Conservation (phyloP, 2,797 vertebrate genomes). For the Holocentrus rufus region DNA sequence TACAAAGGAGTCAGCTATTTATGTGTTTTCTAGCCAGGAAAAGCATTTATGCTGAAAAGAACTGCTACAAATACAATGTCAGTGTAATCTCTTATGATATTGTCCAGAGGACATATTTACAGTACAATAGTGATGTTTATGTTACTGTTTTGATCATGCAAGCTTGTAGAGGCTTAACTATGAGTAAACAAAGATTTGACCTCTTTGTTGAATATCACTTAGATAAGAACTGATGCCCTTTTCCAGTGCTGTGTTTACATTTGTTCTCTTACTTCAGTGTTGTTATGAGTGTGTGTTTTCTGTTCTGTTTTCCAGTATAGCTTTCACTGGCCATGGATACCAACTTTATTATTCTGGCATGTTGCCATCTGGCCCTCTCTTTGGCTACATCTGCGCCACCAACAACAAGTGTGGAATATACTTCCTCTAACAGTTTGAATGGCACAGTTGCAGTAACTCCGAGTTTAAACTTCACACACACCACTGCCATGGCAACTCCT, state of each 20-base stretch:
- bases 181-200: background rate
- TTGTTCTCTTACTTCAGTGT: background rate
- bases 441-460: background rate
- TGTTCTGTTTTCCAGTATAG: conserved; percentile 30
- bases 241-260: background rate
- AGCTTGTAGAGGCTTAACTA: background rate
- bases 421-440: background rate
- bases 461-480: conserved; percentile 20
- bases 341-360: conserved; percentile 32
- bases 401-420: background rate
- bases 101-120: background rate
- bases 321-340: conserved; percentile 50
- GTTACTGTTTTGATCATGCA: background rate
- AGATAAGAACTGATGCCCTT: background rate
- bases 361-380: conserved; percentile 52
- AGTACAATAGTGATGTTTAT: background rate
- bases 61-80: too few species aligned
- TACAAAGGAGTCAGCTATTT: too few species aligned
- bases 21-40: background rate
- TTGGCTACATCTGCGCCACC: conserved; percentile 20
- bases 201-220: background rate
- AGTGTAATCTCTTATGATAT: background rate
- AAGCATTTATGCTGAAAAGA: background rate
- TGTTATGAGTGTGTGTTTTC: conserved; percentile 18
- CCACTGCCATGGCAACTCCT: background rate